Evolutionary conservation across 2,797 vertebrate genomes (phyloP).

Genomic region (Acrossocheilus wenchowensis): DNA sequence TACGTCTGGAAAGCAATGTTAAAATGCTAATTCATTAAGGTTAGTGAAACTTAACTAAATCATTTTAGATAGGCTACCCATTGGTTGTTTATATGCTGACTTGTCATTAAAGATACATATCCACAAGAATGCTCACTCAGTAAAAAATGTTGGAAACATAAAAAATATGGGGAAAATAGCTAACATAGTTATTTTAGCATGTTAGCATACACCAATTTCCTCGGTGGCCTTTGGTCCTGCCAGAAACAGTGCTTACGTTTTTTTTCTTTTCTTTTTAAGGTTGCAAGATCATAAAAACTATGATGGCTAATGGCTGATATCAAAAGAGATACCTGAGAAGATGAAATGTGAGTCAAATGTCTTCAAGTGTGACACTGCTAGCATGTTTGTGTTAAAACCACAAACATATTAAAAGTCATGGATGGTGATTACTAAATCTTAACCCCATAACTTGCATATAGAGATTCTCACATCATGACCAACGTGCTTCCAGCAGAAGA

Average conservation of each 20-base stretch:
- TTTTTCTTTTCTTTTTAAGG: neutral
- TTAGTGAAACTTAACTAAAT: neutral
- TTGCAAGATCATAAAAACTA: neutral
- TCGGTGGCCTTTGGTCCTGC: neutral
- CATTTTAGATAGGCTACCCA: too few species aligned
- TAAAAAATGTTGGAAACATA: neutral
- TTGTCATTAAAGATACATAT: too few species aligned
- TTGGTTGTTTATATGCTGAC: too few species aligned
- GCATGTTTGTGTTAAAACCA: neutral
- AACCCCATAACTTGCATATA: neutral
- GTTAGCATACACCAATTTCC: neutral
- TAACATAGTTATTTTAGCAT: neutral
- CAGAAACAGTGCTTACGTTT: neutral
- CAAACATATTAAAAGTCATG: constrained; percentile 8
- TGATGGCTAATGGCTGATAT: neutral
- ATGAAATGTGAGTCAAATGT: neutral
- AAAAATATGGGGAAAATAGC: too few species aligned
- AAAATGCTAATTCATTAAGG: neutral
- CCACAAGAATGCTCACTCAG: too few species aligned
- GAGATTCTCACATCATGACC: constrained; percentile 2
- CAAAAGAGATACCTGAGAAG: neutral
- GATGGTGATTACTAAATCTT: neutral
- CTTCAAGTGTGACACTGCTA: neutral
- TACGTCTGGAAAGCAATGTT: neutral
- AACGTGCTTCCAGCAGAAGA: constrained; percentile 66